Evolutionary conservation across 2,113 vertebrate species (phyloP).

Genomic region (Ctenodactylus gundi): DNA sequence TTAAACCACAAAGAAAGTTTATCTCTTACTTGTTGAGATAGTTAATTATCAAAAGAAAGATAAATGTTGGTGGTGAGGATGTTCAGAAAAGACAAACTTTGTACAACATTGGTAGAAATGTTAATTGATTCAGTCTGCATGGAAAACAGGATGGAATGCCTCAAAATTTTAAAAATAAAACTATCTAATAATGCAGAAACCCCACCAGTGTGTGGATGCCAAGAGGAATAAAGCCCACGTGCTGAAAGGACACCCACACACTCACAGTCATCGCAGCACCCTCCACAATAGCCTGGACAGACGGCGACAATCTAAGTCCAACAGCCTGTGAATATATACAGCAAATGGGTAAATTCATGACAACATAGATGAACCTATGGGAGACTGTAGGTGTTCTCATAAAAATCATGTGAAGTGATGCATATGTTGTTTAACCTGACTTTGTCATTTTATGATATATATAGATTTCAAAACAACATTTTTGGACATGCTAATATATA

Average conservation of each 20-base stretch:
- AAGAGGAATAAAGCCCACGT: no score
- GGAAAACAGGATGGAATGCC: background rate
- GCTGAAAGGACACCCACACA: no score
- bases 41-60: background rate
- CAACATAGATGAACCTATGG: background rate
- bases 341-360: no score
- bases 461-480: background rate
- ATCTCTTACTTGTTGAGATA: background rate
- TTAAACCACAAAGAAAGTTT: background rate
- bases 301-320: no score
- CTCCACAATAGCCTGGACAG: no score
- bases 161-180: background rate
- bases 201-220: background rate
- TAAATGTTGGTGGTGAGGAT: background rate
- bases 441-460: background rate
- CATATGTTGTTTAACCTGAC: background rate
- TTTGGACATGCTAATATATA: background rate
- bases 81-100: no score
- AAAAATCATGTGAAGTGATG: background rate
- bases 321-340: no score
- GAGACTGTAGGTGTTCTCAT: background rate
- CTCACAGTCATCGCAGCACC: background rate
- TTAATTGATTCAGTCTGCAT: background rate
- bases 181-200: background rate
- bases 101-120: no score